Evolutionary conservation across 2,113 vertebrate species (phyloP).

Genomic region (Saguinus midas): DNA sequence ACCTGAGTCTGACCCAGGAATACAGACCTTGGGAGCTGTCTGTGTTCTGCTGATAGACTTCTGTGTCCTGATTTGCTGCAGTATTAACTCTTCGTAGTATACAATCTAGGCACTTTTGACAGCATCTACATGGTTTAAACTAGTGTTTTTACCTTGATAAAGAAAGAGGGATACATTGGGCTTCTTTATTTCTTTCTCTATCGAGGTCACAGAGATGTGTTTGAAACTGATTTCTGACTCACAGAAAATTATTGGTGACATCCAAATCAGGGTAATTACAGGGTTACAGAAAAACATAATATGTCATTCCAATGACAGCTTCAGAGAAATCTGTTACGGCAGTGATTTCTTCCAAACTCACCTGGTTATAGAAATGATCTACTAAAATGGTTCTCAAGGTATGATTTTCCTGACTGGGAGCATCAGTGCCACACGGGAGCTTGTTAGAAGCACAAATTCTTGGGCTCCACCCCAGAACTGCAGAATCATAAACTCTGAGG

Average conservation of each 20-base stretch:
- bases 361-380: neutral
- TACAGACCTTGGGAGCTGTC: neutral
- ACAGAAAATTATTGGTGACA: neutral
- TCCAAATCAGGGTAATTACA: neutral
- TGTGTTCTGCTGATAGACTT: neutral
- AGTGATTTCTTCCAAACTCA: neutral
- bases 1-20: constrained; percentile 18
- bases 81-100: neutral
- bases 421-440: neutral
- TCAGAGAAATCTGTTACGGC: neutral
- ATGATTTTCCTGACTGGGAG: neutral
- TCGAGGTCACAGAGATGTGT: neutral
- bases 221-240: neutral
- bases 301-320: neutral
- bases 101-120: too few species aligned
- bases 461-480: neutral
- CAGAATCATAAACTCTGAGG: neutral
- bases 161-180: neutral
- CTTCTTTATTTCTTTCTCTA: neutral
- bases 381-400: neutral
- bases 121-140: neutral
- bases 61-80: neutral
- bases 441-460: neutral
- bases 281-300: neutral
- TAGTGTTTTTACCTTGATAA: neutral